Conservation (phyloP, 2,113 vertebrate species). For the Sinocyclocheilus grahami region DNA sequence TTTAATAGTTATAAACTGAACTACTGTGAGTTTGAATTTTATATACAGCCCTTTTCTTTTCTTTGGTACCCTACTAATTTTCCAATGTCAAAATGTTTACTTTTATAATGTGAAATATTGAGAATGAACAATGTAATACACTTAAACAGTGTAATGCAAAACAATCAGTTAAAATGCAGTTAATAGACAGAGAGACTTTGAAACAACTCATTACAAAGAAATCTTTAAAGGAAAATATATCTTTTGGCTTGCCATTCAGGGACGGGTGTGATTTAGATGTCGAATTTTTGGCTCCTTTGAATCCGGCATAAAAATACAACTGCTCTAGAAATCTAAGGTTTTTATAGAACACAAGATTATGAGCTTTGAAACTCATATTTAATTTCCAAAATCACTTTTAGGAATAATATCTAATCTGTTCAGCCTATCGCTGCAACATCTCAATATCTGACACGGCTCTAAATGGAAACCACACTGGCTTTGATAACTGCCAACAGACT, state of each 20-base stretch:
- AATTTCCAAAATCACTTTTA: slow-evolving; percentile 9
- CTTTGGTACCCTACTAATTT: background rate
- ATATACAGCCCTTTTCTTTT: background rate
- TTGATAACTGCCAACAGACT: slow-evolving; percentile 58
- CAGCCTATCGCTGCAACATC: slow-evolving; percentile 27
- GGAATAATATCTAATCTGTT: slow-evolving; percentile 14
- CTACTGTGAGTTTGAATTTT: background rate
- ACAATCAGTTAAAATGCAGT: background rate
- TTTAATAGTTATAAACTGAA: background rate
- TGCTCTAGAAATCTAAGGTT: background rate
- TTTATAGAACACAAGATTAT: slow-evolving; percentile 36
- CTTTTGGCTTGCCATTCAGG: background rate
- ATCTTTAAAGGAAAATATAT: background rate
- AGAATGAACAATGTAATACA: too few species aligned
- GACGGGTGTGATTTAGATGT: slow-evolving; percentile 24
- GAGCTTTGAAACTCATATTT: slow-evolving; percentile 18
- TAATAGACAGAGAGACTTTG: background rate
- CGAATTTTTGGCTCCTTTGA: slow-evolving; percentile 3
- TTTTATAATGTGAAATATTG: background rate
- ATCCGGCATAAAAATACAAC: background rate
- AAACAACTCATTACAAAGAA: background rate
- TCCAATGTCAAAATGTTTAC: background rate
- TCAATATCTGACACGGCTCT: slow-evolving; percentile 4
- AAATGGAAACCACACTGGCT: slow-evolving; percentile 48
- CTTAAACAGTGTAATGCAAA: background rate